These are phyloP conservation scores for Cepphus grylle DNA, from an alignment of 2,113 vertebrate genomes.

Conservation along the genomic window DNA sequence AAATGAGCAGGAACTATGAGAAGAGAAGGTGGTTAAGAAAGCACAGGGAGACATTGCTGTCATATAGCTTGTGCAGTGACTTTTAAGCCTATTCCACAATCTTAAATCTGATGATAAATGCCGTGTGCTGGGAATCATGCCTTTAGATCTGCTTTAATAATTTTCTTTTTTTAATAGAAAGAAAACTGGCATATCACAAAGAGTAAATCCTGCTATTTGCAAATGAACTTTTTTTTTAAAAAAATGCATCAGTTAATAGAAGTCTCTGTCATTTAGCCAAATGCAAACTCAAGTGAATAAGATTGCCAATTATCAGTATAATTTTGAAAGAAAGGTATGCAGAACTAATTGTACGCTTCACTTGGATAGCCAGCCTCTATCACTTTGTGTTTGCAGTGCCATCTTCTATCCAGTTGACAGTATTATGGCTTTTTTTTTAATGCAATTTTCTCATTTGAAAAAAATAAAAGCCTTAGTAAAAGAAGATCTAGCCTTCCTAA, in stretches of 20 bases:
- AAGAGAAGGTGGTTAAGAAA: not conserved
- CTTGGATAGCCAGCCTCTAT: conserved; percentile 7
- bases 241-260: conserved; percentile 40
- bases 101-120: not conserved
- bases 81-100: not conserved
- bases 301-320: conserved; percentile 42
- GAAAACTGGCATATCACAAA: conserved; percentile 44
- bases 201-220: conserved; percentile 52
- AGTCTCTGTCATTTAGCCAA: conserved; percentile 52
- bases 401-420: not conserved
- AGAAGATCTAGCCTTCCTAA: not conserved
- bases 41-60: not conserved
- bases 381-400: not conserved
- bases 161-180: conserved; percentile 41
- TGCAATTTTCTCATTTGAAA: not conserved
- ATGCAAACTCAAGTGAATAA: conserved; percentile 64
- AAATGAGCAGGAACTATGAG: not conserved
- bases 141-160: not conserved
- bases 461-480: not conserved
- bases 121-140: not conserved
- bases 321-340: conserved; percentile 49
- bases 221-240: not conserved
- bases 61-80: not conserved
- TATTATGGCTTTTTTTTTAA: not conserved
- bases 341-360: conserved; percentile 42